Evolutionary conservation across 2,797 vertebrate species (phyloP), one percentile per base, ranked within the genome.

Genomic region (Antennarius maculatus): DNA sequence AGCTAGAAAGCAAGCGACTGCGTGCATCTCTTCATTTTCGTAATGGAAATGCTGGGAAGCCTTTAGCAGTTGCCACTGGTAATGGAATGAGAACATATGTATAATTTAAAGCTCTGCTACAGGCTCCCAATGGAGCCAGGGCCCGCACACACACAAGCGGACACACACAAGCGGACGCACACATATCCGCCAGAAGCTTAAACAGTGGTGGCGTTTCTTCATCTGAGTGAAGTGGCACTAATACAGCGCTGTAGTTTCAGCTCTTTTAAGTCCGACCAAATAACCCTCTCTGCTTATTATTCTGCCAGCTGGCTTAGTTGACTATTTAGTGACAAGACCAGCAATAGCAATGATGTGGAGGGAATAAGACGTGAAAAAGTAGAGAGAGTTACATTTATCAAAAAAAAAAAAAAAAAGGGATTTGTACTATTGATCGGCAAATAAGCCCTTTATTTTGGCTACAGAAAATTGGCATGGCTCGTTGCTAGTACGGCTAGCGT

Each of bases 81-180:
- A 91, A 90, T 87, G 88, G 88, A 91, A 92, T 87, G 86, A 91
- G 86, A 88, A 88, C 82, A 85, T 89, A 91, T 91, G 86, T 89
- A 90, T 91, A 87, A 92, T 92, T 90, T 90, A 89, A 85, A 72
- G 83, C 86, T 86, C 80, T 75, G 82, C 79, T 84, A 82, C 77
- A 71, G 76, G 61, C 80, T 86, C 84, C 77, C 77, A 56, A 18
- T 75, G 77, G 77, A 86, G 71, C 61, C 68, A 76, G 76, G 61
- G 14, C 56, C 2, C 59, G 12, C 55, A 53, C 54, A 48, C 46
- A 28, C 42, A 43, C 46, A 61, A 29, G 31, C 64, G 29, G 71
- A 31, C 31, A 34, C 31, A 34, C 31, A 34, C 7, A 57, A 12
- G 7, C 59, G 54, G 17, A 58, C 69, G 71, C 72, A 73, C 73